Percentiles rank a stretch among this genome's conserved stretches.
Conservation (phyloP, 2,888 invertebrate genomes). For the Dexiosoma caninum region DNA sequence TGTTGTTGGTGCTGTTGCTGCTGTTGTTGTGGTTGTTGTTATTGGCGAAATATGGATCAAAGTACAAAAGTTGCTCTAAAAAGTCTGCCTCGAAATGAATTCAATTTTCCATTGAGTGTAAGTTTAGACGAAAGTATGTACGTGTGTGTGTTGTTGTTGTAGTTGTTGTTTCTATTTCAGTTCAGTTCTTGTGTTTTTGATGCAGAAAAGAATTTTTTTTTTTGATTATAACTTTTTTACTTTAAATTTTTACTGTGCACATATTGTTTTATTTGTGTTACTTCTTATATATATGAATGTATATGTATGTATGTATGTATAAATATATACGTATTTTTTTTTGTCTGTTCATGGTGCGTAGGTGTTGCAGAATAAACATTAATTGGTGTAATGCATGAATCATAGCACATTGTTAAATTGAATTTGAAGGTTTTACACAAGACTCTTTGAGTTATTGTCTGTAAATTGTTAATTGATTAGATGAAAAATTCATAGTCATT, state of each 20-base stretch:
- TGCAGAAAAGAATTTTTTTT: not conserved
- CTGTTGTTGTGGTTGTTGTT: conserved; percentile 4
- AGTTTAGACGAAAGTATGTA: no score
- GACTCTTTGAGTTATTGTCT: conserved; percentile 32
- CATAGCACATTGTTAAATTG: conserved; percentile 55
- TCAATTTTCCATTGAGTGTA: not conserved
- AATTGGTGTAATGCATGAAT: conserved; percentile 62
- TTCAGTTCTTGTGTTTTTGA: not conserved
- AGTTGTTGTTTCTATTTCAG: not conserved
- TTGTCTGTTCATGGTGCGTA: conserved; percentile 38
- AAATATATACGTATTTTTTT: no score
- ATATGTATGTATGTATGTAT: no score
- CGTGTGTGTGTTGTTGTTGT: no score
- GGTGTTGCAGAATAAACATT: conserved; percentile 59
- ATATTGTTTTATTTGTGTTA: no score
- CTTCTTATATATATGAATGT: no score
- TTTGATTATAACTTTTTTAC: not conserved
- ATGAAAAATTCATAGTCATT: conserved; percentile 35
- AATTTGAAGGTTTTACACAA: conserved; percentile 47
- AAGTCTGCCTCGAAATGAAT: not conserved
- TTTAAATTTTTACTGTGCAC: not conserved
- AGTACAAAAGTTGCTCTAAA: not conserved
- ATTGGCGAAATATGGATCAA: conserved; percentile 2
- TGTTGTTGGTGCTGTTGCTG: conserved; percentile 10
- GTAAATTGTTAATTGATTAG: conserved; percentile 49